phyloP scores from a whole-genome alignment of 1,140 invertebrate genomes.

The Leptopilina clavipes region DNA sequence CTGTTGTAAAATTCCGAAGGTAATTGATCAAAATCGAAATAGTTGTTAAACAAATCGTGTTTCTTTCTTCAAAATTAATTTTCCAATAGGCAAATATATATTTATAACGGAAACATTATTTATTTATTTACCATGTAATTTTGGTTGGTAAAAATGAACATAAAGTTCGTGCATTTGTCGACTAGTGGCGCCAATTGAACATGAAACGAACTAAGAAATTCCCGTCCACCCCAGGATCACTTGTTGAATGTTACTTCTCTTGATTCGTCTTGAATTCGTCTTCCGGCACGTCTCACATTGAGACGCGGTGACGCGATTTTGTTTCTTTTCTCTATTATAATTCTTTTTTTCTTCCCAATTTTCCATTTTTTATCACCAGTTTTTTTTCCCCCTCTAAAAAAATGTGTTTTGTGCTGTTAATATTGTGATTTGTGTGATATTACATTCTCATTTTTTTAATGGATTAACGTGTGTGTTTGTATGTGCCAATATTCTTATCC shows the following conservation, averaged over 20 bases:
- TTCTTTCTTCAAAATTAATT: no score
- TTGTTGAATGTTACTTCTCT: slow-evolving; percentile 8
- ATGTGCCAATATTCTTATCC: neutral
- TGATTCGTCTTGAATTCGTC: neutral
- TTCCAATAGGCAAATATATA: no score
- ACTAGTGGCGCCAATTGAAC: slow-evolving; percentile 10
- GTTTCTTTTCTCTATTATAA: neutral
- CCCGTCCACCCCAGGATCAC: slow-evolving; percentile 10
- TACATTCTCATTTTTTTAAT: no score
- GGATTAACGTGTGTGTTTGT: neutral
- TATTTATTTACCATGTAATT: neutral
- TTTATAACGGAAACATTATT: no score
- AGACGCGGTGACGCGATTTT: slow-evolving; percentile 32
- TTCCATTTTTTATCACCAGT: neutral
- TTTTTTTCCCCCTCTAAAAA: neutral
- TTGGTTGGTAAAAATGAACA: neutral
- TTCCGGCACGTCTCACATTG: slow-evolving; percentile 18
- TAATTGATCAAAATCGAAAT: no score
- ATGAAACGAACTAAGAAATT: neutral
- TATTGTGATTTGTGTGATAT: slow-evolving; percentile 14
- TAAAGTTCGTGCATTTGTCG: neutral
- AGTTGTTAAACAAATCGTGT: no score
- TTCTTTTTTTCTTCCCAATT: neutral
- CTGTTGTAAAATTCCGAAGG: no score
- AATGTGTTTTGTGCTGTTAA: slow-evolving; percentile 17